Conservation (phyloP, 2,797 vertebrate genomes). For the Propithecus perrieri region DNA sequence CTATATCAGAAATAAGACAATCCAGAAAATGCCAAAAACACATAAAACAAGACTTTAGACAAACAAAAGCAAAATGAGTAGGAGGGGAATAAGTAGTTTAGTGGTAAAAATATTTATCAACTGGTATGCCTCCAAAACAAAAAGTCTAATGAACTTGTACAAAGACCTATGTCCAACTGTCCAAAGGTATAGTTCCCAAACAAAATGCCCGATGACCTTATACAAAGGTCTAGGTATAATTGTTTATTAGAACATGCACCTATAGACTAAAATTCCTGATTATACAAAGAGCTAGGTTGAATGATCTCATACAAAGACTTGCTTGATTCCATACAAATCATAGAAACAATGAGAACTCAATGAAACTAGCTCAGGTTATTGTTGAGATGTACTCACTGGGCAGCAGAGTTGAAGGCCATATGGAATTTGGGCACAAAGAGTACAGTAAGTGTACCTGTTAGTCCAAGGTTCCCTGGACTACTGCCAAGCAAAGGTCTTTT, state of each 20-base stretch:
- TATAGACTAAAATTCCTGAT: background rate
- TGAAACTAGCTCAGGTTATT: background rate
- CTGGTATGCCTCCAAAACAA: background rate
- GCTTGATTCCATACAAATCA: background rate
- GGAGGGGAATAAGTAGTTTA: background rate
- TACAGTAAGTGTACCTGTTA: background rate
- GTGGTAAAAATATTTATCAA: background rate
- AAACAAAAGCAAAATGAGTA: background rate
- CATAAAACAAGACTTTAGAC: background rate
- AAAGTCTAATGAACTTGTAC: background rate
- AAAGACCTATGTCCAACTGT: background rate
- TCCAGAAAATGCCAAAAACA: background rate
- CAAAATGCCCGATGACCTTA: background rate
- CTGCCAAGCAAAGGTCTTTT: background rate
- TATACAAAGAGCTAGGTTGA: background rate
- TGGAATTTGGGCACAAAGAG: background rate
- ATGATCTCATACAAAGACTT: background rate
- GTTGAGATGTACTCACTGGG: background rate
- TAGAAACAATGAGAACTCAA: background rate
- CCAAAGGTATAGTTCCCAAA: background rate
- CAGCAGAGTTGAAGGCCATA: background rate
- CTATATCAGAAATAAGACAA: slow-evolving; percentile 1
- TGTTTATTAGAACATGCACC: background rate
- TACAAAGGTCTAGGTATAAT: background rate
- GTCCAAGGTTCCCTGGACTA: background rate